These are phyloP conservation scores for Hypothenemus hampei DNA, from an alignment of 1,140 invertebrate species.

Conservation along the genomic window DNA sequence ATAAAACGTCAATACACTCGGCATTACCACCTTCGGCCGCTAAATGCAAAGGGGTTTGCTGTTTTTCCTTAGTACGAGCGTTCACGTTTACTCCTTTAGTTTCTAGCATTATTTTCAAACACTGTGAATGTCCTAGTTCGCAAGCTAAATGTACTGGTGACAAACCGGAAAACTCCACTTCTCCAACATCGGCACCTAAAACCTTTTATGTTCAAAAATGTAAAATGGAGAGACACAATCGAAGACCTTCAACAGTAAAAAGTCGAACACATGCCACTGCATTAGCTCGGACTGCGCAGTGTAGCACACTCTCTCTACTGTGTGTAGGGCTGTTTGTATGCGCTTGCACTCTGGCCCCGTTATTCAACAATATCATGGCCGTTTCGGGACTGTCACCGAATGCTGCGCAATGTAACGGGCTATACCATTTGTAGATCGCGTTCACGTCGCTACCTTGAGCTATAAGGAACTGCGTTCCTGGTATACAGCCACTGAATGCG, in stretches of 20 bases:
- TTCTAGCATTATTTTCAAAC: constrained; percentile 63
- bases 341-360: constrained; percentile 54
- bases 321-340: constrained; percentile 53
- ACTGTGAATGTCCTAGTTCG: constrained; percentile 65
- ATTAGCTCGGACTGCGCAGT: constrained; percentile 70
- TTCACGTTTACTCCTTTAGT: constrained; percentile 59
- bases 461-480: constrained; percentile 65
- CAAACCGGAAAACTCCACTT: constrained; percentile 62
- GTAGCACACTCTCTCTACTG: constrained; percentile 69
- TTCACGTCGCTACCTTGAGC: constrained; percentile 63
- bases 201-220: not conserved
- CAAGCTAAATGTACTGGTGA: constrained; percentile 73
- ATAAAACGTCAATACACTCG: constrained; percentile 65
- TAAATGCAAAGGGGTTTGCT: constrained; percentile 72
- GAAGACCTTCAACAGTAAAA: constrained; percentile 59
- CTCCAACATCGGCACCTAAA: constrained; percentile 56
- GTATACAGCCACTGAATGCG: constrained; percentile 69
- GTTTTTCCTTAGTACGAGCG: constrained; percentile 58
- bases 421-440: constrained; percentile 60
- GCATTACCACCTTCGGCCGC: constrained; percentile 73
- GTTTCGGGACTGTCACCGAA: constrained; percentile 72
- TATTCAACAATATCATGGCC: constrained; percentile 63
- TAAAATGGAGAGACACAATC: not conserved
- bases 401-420: constrained; percentile 74
- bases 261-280: constrained; percentile 67